These are phyloP conservation scores for Chlorops oryzae DNA, from an alignment of 1,140 invertebrate genomes.

Conservation along the genomic window DNA sequence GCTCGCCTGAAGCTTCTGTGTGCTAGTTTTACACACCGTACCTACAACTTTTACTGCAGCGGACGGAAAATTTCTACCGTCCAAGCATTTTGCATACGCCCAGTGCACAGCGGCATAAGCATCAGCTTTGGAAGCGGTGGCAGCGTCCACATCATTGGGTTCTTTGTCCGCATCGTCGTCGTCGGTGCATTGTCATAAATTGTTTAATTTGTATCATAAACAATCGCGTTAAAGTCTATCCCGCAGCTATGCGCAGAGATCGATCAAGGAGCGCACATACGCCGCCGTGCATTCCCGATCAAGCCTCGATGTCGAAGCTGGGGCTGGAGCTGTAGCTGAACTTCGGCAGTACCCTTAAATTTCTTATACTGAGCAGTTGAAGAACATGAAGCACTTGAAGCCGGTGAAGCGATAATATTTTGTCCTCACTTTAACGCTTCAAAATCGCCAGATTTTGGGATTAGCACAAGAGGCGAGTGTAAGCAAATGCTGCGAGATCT, in stretches of 20 bases:
- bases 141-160: background rate
- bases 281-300: too few relatives aligned
- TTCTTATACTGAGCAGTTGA: too few relatives aligned
- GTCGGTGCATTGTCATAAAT: slow-evolving; percentile 47
- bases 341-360: too few relatives aligned
- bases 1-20: slow-evolving; percentile 16
- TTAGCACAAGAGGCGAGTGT: too few relatives aligned
- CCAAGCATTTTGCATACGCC: slow-evolving; percentile 8
- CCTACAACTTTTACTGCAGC: too few relatives aligned
- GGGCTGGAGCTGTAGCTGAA: too few relatives aligned
- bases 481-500: slow-evolving; percentile 41
- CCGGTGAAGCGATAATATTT: too few relatives aligned
- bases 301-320: too few relatives aligned
- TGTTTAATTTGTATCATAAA: slow-evolving; percentile 50
- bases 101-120: background rate
- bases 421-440: too few relatives aligned
- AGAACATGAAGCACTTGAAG: too few relatives aligned
- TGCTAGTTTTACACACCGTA: background rate
- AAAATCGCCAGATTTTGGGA: too few relatives aligned
- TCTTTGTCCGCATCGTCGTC: slow-evolving; percentile 2
- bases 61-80: too few relatives aligned
- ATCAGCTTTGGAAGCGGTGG: background rate
- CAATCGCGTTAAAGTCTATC: slow-evolving; percentile 49
- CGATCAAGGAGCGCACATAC: slow-evolving; percentile 32
- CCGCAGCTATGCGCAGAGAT: slow-evolving; percentile 46